phyloP scores from a whole-genome alignment of 2,888 invertebrate species.

The Saturnia pavonia region DNA sequence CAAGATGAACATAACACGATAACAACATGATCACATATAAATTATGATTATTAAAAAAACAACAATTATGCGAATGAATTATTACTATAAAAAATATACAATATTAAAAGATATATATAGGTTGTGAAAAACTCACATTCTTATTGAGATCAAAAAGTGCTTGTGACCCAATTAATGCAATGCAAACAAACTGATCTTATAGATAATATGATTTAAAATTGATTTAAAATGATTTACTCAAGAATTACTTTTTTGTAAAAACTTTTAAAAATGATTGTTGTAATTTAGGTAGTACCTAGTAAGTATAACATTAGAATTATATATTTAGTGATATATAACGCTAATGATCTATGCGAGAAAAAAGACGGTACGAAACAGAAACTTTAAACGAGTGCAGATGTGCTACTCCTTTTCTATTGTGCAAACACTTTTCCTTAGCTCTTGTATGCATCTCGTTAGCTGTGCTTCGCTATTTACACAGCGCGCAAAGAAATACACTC shows the following conservation, averaged over 20 bases:
- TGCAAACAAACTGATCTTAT: background rate
- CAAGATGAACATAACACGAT: constrained; percentile 74
- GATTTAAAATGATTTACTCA: background rate
- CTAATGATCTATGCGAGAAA: background rate
- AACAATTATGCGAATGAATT: background rate
- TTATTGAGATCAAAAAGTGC: background rate
- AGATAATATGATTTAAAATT: background rate
- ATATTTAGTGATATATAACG: background rate
- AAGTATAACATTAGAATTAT: background rate
- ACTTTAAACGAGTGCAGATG: constrained; percentile 24
- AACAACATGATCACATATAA: constrained; percentile 43
- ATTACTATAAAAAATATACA: background rate
- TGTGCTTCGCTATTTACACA: constrained; percentile 56
- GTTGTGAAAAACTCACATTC: background rate
- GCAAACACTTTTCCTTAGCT: constrained; percentile 44
- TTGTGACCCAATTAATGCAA: background rate
- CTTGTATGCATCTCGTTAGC: constrained; percentile 68
- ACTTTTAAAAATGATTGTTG: no score
- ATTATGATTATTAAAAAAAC: background rate
- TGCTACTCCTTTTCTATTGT: constrained; percentile 35
- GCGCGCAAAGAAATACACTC: constrained; percentile 43
- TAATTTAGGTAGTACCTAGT: no score
- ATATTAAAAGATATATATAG: background rate
- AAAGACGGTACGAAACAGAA: background rate
- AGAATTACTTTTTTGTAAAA: background rate